These are phyloP conservation scores for Cairina moschata DNA, from an alignment of 2,113 vertebrate genomes.

Conservation along the genomic window DNA sequence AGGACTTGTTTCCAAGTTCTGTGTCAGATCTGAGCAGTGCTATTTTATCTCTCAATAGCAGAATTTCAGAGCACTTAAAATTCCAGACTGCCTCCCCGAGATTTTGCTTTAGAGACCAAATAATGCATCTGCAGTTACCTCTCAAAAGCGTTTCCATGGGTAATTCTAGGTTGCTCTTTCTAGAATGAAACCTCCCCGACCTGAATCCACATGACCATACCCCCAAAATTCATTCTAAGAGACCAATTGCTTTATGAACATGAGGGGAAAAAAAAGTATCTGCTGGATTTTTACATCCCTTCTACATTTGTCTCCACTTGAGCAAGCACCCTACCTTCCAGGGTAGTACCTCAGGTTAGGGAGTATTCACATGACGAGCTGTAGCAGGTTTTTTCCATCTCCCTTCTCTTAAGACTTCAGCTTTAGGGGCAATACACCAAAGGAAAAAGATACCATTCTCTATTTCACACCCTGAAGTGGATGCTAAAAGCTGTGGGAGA, in stretches of 20 bases:
- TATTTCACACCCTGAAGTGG: not conserved
- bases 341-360: not conserved
- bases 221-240: not conserved
- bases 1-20: not conserved
- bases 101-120: not conserved
- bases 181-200: not conserved
- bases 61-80: not conserved
- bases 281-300: not conserved
- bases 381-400: not conserved
- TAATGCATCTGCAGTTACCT: not conserved
- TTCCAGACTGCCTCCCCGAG: not conserved
- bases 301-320: not conserved
- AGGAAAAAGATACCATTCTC: not conserved
- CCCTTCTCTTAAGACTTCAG: not conserved
- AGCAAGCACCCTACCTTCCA: not conserved
- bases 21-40: not conserved
- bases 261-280: not conserved
- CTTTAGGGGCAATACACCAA: not conserved
- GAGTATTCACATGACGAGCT: not conserved
- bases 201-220: not conserved
- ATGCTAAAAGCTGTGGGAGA: not conserved
- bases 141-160: not conserved
- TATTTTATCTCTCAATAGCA: not conserved
- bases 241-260: not conserved
- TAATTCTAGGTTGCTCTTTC: not conserved